Conservation (phyloP, 2,113 vertebrate genomes). For the Diphyllodes magnificus region DNA sequence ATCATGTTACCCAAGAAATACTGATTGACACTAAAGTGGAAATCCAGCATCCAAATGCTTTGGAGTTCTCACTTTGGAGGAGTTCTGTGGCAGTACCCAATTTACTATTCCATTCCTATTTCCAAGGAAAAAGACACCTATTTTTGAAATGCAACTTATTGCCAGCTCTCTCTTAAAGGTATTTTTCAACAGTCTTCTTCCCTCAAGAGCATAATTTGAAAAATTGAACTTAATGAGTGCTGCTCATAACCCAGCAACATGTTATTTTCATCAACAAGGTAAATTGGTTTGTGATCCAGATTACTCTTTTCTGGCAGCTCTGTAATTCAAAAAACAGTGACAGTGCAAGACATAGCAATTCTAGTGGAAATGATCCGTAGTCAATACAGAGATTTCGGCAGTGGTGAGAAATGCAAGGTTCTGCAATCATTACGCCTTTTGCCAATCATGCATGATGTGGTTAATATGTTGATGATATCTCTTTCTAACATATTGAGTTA, state of each 20-base stretch:
- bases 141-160: neutral
- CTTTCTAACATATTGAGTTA: slow-evolving; percentile 20
- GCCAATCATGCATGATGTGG: slow-evolving; percentile 8
- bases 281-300: neutral
- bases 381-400: neutral
- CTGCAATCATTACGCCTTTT: neutral
- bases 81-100: neutral
- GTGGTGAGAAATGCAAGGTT: neutral
- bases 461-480: slow-evolving; percentile 46
- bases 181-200: neutral
- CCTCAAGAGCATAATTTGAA: neutral
- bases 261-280: neutral
- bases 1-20: neutral
- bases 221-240: neutral
- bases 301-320: neutral
- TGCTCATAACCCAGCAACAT: neutral
- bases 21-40: neutral
- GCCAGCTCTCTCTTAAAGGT: neutral
- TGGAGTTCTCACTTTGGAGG: neutral
- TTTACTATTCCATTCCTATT: neutral
- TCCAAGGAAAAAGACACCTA: neutral
- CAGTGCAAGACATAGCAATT: neutral
- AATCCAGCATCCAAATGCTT: neutral
- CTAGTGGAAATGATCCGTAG: neutral
- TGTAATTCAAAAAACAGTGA: neutral